Evolutionary conservation across 92 coral and sea anemone genomes (phyloP).

Genomic region (Metridium senile): DNA sequence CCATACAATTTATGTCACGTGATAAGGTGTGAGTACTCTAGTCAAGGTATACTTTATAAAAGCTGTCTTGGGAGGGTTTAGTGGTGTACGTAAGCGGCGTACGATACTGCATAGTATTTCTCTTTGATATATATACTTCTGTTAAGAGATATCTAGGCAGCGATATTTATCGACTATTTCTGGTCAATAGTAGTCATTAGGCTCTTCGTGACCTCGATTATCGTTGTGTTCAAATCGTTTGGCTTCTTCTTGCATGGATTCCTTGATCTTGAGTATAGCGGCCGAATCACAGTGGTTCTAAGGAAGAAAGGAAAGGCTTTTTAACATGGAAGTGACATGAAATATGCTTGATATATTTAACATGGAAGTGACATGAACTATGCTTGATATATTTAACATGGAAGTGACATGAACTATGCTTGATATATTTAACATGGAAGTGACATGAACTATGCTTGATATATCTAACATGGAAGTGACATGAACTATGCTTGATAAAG

Average conservation of each 20-base stretch:
- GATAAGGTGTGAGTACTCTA: background rate
- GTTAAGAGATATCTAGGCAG: background rate
- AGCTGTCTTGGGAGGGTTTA: background rate
- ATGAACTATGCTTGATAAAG: too few species aligned
- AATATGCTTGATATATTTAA: too few species aligned
- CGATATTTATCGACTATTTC: conserved; percentile 38
- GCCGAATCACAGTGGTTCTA: conserved; percentile 91
- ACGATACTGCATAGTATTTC: background rate
- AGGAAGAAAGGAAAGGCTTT: too few species aligned
- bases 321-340: too few species aligned
- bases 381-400: too few species aligned
- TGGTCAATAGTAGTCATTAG: conserved; percentile 67
- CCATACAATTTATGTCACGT: background rate
- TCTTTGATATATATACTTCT: too few species aligned
- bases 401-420: too few species aligned
- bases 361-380: too few species aligned
- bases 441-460: too few species aligned
- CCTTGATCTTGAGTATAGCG: conserved; percentile 89
- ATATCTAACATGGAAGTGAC: too few species aligned
- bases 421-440: too few species aligned
- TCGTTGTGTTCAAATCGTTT: conserved; percentile 82
- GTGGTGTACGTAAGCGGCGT: background rate
- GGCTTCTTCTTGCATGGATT: conserved; percentile 92
- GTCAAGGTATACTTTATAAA: conserved; percentile 1
- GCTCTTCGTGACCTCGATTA: conserved; percentile 61